A percentile compares a stretch with the other conserved stretches of the same genome.
phyloP scores from a whole-genome alignment of 2,888 invertebrate genomes.

The Ypsolopha sequella region DNA sequence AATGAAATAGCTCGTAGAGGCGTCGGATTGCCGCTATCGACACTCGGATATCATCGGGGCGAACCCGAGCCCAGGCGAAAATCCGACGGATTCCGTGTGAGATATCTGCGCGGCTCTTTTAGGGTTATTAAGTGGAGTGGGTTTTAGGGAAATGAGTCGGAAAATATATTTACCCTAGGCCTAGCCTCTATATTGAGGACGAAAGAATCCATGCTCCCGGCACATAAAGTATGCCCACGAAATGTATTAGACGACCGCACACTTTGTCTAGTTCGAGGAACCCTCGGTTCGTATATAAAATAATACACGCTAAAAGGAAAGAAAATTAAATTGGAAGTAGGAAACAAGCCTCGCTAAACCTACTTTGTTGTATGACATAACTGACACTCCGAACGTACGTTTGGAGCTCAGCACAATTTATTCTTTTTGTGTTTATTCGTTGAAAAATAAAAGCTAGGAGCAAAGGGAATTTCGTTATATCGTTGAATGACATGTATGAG shows the following conservation, averaged over 20 bases:
- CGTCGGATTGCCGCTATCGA: slow-evolving; percentile 44
- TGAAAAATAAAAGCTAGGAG: neutral
- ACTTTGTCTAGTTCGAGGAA: slow-evolving; percentile 32
- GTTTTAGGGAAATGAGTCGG: slow-evolving; percentile 61
- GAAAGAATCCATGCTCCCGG: slow-evolving; percentile 44
- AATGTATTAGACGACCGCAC: slow-evolving; percentile 51
- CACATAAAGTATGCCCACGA: slow-evolving; percentile 47
- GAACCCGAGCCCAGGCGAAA: slow-evolving; percentile 37
- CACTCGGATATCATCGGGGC: slow-evolving; percentile 33
- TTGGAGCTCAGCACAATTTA: neutral
- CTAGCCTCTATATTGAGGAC: slow-evolving; percentile 22
- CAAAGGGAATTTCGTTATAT: neutral
- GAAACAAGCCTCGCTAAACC: neutral
- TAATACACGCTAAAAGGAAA: neutral
- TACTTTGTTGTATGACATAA: neutral
- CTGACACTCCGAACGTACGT: neutral
- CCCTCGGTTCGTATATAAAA: neutral
- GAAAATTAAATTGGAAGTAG: neutral
- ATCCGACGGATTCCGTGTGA: slow-evolving; percentile 59
- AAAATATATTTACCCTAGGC: slow-evolving; percentile 43
- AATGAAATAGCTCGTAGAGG: slow-evolving; percentile 63
- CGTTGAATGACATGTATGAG: slow-evolving; percentile 1
- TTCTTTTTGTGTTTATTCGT: neutral
- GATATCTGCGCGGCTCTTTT: slow-evolving; percentile 57
- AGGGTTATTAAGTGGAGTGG: slow-evolving; percentile 66